Evolutionary conservation across 1,140 invertebrate species (phyloP).

Genomic region (Caerostris darwini): DNA sequence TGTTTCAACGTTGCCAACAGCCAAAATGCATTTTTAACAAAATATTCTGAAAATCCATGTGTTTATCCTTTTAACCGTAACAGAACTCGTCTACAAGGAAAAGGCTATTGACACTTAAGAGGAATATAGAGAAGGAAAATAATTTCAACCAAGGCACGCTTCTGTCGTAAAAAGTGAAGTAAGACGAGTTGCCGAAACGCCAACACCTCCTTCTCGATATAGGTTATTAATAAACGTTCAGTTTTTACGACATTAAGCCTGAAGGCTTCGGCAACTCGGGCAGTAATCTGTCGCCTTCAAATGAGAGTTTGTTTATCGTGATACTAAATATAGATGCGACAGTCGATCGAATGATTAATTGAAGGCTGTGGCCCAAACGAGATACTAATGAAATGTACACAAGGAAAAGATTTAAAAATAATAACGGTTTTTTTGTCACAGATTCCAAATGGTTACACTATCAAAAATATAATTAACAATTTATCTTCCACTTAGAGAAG

Average conservation of each 20-base stretch:
- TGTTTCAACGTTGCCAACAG: too few species aligned
- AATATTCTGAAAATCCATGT: neutral
- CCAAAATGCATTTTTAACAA: too few species aligned
- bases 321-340: slow-evolving; percentile 16
- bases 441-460: neutral
- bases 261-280: neutral
- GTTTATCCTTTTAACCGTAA: neutral
- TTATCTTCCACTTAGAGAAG: neutral
- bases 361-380: slow-evolving; percentile 16
- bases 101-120: slow-evolving; percentile 16
- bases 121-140: neutral
- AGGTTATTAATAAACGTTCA: neutral
- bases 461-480: neutral
- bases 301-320: neutral
- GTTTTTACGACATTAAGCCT: slow-evolving; percentile 15
- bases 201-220: slow-evolving; percentile 13
- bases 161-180: neutral
- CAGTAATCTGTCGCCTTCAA: neutral
- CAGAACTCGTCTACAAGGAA: slow-evolving; percentile 10
- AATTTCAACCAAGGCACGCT: neutral
- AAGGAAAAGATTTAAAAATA: slow-evolving; percentile 24
- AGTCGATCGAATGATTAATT: slow-evolving; percentile 10
- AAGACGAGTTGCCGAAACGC: neutral
- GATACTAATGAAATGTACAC: slow-evolving; percentile 18
- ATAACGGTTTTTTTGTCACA: neutral